Percentiles rank a stretch among this genome's conserved stretches.
Conservation (phyloP, 2,888 invertebrate species). For the Galeruca laticollis region DNA sequence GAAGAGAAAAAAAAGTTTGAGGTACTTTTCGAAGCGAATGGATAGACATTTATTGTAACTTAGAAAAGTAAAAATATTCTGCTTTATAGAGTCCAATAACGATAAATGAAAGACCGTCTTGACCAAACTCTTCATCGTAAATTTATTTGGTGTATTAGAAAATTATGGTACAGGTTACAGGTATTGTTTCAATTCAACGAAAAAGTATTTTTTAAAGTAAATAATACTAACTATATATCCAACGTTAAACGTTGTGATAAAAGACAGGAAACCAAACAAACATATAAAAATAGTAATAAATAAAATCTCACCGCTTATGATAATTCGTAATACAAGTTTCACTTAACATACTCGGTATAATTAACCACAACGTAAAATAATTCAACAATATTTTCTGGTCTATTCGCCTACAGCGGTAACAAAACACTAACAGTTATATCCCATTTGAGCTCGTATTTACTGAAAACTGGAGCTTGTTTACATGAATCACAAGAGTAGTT, state of each 20-base stretch:
- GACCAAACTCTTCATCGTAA: no score
- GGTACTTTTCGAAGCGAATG: no score
- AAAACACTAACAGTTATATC: slow-evolving; percentile 41
- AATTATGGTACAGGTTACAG: no score
- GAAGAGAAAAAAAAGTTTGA: no score
- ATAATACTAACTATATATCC: neutral
- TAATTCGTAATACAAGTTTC: slow-evolving; percentile 31
- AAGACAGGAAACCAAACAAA: neutral
- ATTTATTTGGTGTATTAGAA: no score
- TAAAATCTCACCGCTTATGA: slow-evolving; percentile 28
- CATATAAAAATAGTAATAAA: slow-evolving; percentile 4
- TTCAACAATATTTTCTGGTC: slow-evolving; percentile 25
- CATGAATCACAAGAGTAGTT: slow-evolving; percentile 45
- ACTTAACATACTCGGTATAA: slow-evolving; percentile 28
- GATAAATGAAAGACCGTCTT: no score
- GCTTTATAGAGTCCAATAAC: no score
- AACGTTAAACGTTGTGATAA: neutral
- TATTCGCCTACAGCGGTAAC: slow-evolving; percentile 30
- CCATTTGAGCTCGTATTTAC: slow-evolving; percentile 48
- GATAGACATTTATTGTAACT: no score
- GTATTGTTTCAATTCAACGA: no score
- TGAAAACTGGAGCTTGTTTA: slow-evolving; percentile 49
- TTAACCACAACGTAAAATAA: slow-evolving; percentile 22
- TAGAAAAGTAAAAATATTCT: no score
- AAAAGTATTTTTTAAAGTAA: neutral